phyloP scores from a whole-genome alignment of 2,113 vertebrate species.

The Triplophysa rosa region DNA sequence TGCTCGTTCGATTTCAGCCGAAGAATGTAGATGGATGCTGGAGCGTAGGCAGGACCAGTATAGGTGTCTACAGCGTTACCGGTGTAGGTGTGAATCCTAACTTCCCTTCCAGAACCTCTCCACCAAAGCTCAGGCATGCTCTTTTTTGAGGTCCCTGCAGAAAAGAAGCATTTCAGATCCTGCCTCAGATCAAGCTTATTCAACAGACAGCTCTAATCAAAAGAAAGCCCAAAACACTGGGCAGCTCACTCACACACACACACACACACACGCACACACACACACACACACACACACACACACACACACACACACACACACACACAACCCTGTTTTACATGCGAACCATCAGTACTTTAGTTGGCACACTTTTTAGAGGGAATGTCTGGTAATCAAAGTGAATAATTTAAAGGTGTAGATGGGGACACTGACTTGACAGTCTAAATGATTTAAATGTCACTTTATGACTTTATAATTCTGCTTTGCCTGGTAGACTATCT shows the following conservation, averaged over 20 bases:
- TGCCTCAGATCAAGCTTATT: constrained; percentile 17
- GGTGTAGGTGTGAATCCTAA: constrained; percentile 79
- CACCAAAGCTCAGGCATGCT: constrained; percentile 77
- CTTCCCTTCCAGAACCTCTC: constrained; percentile 67
- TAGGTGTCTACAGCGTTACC: constrained; percentile 80
- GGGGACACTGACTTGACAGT: constrained; percentile 57
- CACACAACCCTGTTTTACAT: constrained; percentile 19
- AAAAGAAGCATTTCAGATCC: constrained; percentile 16
- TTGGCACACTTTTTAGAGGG: constrained; percentile 52
- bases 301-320: not conserved
- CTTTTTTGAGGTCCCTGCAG: constrained; percentile 73
- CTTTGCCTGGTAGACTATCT: constrained; percentile 44
- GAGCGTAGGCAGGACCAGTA: constrained; percentile 68
- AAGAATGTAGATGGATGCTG: constrained; percentile 78
- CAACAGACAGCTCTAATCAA: constrained; percentile 35
- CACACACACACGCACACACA: constrained; percentile 15
- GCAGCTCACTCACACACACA: not conserved
- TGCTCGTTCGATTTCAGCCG: constrained; percentile 77
- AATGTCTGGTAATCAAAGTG: constrained; percentile 72
- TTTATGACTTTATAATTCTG: constrained; percentile 65
- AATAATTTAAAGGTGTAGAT: constrained; percentile 68
- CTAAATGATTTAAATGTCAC: constrained; percentile 73
- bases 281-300: not conserved
- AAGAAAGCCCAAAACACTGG: constrained; percentile 22
- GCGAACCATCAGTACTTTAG: constrained; percentile 33